These are phyloP conservation scores for Hemiprocne comata DNA, from an alignment of 2,113 vertebrate genomes.

Conservation along the genomic window DNA sequence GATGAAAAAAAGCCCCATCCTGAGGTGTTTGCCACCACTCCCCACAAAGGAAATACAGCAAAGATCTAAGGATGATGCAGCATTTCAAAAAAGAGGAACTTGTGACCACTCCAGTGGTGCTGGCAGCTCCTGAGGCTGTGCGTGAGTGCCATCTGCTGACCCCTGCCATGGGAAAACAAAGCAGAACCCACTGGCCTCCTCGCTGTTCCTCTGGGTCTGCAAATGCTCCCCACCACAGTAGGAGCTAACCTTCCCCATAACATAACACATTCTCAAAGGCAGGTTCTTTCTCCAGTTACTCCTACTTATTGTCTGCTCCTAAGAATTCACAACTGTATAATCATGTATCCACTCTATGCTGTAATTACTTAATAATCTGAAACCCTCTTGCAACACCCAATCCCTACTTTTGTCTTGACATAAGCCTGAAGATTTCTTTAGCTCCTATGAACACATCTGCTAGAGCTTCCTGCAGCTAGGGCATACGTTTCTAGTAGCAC, in stretches of 20 bases:
- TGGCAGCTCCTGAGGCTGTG: slow-evolving; percentile 46
- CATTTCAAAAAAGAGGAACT: slow-evolving; percentile 61
- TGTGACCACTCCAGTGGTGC: neutral
- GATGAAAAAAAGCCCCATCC: neutral
- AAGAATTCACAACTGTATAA: neutral
- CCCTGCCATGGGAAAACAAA: slow-evolving; percentile 16
- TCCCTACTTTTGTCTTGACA: neutral
- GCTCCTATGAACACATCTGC: neutral
- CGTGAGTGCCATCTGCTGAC: slow-evolving; percentile 70
- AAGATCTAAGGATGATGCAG: slow-evolving; percentile 42
- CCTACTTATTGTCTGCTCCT: neutral
- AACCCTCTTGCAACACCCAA: neutral
- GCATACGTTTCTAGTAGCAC: neutral
- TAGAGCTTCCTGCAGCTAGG: neutral
- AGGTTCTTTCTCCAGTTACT: neutral
- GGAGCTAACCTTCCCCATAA: neutral
- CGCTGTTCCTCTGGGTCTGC: neutral
- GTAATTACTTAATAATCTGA: neutral
- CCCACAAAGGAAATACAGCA: slow-evolving; percentile 46
- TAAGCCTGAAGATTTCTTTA: neutral
- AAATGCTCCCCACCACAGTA: neutral
- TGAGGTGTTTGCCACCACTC: neutral
- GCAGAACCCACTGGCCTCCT: neutral
- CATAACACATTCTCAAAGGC: neutral
- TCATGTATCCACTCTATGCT: neutral